phyloP scores from a whole-genome alignment of 2,797 vertebrate species.

The Pelochelys cantorii region DNA sequence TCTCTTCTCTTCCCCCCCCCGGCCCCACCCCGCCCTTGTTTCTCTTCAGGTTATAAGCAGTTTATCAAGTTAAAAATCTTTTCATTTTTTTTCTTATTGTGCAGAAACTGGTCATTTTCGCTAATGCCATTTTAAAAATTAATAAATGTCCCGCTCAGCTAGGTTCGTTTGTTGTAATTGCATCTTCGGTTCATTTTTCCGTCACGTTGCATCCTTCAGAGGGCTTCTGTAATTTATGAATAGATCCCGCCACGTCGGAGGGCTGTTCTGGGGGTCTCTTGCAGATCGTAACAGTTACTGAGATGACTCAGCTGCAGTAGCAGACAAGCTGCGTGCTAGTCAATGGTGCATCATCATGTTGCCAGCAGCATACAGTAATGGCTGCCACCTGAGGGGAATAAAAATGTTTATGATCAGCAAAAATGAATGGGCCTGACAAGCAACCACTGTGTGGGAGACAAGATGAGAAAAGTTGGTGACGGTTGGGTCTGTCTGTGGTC shows the following conservation, averaged over 20 bases:
- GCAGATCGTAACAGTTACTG: not conserved
- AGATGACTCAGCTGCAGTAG: not conserved
- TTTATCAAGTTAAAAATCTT: not conserved
- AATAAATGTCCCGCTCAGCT: not conserved
- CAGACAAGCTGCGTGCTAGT: not conserved
- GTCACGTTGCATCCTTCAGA: not conserved
- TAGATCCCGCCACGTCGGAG: not conserved
- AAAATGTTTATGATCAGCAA: not conserved
- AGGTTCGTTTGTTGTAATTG: not conserved
- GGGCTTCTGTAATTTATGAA: not conserved
- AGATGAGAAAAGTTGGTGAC: not conserved
- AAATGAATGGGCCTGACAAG: not conserved
- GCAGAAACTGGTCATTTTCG: not conserved
- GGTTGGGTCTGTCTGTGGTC: not conserved
- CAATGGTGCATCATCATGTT: not conserved
- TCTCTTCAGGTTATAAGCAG: not conserved
- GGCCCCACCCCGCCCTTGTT: no score
- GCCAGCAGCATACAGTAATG: not conserved
- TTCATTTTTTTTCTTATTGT: not conserved
- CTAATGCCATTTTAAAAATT: not conserved
- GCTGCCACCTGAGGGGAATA: not conserved
- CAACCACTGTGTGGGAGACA: not conserved
- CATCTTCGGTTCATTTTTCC: not conserved
- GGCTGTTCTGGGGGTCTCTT: not conserved
- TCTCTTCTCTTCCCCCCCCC: no score